These are phyloP conservation scores for Chironomus riparius DNA, from an alignment of 2,888 invertebrate species.

Conservation along the genomic window DNA sequence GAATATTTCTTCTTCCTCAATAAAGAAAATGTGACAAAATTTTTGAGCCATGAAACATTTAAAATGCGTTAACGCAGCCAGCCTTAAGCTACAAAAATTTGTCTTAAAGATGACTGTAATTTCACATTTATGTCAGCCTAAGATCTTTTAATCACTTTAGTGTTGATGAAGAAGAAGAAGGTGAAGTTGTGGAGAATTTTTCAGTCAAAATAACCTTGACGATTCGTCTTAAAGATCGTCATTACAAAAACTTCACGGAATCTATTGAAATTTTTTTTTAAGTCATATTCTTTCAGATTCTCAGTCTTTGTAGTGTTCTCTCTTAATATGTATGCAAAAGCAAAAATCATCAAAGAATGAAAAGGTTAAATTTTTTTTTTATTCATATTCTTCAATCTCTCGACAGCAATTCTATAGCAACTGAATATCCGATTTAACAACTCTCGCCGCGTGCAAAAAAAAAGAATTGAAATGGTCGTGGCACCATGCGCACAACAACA, in stretches of 20 bases:
- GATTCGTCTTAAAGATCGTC: slow-evolving; percentile 5
- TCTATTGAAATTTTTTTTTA: slow-evolving; percentile 9
- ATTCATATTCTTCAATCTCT: too few relatives aligned
- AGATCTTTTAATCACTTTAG: background rate
- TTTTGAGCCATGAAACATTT: background rate
- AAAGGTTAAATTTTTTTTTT: background rate
- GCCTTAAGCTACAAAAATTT: too few relatives aligned
- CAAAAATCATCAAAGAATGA: background rate
- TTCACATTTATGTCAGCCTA: background rate
- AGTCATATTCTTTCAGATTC: slow-evolving; percentile 5
- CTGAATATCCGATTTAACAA: background rate
- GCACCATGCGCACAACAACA: background rate
- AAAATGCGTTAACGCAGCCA: background rate
- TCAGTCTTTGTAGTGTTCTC: background rate
- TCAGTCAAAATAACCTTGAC: slow-evolving; percentile 15
- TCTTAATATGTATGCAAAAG: slow-evolving; percentile 1
- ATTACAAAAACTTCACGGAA: slow-evolving; percentile 17
- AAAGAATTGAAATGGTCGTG: background rate
- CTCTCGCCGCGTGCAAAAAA: background rate
- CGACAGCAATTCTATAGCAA: background rate
- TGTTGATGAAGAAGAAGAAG: background rate
- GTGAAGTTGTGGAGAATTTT: background rate
- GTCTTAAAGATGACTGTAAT: background rate
- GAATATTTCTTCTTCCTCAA: background rate
- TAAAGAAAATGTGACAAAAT: background rate